Evolutionary conservation across 2,888 invertebrate genomes (phyloP).

Genomic region (Tetramorium bicarinatum): DNA sequence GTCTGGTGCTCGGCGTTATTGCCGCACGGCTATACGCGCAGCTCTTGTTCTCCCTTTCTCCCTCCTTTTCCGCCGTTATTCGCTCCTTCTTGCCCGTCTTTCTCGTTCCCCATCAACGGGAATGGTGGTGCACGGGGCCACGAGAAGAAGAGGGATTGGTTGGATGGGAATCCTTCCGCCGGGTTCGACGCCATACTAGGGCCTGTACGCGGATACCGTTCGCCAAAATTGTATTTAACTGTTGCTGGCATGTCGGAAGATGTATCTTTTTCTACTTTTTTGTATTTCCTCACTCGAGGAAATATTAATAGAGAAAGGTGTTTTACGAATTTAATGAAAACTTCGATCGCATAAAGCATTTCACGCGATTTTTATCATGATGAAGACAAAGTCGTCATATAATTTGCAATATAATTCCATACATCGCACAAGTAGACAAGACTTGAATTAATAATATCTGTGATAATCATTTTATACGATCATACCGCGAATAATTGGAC

Average conservation of each 20-base stretch:
- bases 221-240: constrained; percentile 39
- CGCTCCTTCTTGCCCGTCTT: constrained; percentile 46
- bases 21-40: constrained; percentile 82
- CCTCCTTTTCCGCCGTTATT: constrained; percentile 71
- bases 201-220: constrained; percentile 50
- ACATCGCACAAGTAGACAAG: background rate
- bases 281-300: background rate
- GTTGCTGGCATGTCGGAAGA: background rate
- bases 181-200: constrained; percentile 79
- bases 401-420: background rate
- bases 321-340: background rate
- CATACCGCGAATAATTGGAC: constrained; percentile 8
- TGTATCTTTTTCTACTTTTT: background rate
- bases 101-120: constrained; percentile 71
- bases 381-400: background rate
- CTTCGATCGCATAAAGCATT: background rate
- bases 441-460: background rate
- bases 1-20: constrained; percentile 86
- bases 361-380: background rate
- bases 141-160: constrained; percentile 80
- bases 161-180: constrained; percentile 79
- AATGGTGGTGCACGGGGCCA: constrained; percentile 75
- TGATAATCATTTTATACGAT: constrained; percentile 11
- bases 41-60: constrained; percentile 74
- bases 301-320: background rate